Percentiles rank a stretch among this genome's conserved stretches.
Evolutionary conservation across 2,888 invertebrate genomes (phyloP).

Genomic region (Andrena praecox): DNA sequence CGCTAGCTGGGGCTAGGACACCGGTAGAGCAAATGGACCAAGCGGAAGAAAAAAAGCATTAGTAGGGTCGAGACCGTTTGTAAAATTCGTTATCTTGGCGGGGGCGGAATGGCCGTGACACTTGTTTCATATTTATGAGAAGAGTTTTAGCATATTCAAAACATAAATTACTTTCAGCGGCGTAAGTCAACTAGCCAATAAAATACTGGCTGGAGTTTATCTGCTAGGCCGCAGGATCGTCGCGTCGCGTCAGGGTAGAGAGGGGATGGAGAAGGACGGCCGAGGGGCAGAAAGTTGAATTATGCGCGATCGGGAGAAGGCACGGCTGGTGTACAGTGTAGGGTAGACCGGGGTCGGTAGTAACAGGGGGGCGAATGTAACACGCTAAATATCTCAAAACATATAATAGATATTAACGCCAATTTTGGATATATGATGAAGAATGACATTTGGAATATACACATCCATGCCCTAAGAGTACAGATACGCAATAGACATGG

Average conservation of each 20-base stretch:
- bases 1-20: not conserved
- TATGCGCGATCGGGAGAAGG: constrained; percentile 71
- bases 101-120: constrained; percentile 59
- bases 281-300: constrained; percentile 61
- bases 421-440: too few relatives aligned
- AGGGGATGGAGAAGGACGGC: constrained; percentile 7
- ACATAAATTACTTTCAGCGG: constrained; percentile 80
- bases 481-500: too few relatives aligned
- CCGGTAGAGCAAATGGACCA: constrained; percentile 11
- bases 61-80: constrained; percentile 67
- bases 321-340: not conserved
- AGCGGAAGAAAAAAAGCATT: constrained; percentile 26
- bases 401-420: too few relatives aligned
- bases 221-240: constrained; percentile 66
- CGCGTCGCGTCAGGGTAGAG: not conserved
- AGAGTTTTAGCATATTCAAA: constrained; percentile 82
- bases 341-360: too few relatives aligned
- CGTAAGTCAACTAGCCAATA: constrained; percentile 81
- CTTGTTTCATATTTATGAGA: constrained; percentile 81
- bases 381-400: too few relatives aligned
- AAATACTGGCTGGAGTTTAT: constrained; percentile 80
- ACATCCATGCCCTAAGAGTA: too few relatives aligned
- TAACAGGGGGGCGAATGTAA: too few relatives aligned
- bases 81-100: constrained; percentile 79
- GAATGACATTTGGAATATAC: too few relatives aligned